A percentile compares a stretch with the other conserved stretches of the same genome.
Evolutionary conservation across 2,888 invertebrate species (phyloP).

Genomic region (Lypha dubia): DNA sequence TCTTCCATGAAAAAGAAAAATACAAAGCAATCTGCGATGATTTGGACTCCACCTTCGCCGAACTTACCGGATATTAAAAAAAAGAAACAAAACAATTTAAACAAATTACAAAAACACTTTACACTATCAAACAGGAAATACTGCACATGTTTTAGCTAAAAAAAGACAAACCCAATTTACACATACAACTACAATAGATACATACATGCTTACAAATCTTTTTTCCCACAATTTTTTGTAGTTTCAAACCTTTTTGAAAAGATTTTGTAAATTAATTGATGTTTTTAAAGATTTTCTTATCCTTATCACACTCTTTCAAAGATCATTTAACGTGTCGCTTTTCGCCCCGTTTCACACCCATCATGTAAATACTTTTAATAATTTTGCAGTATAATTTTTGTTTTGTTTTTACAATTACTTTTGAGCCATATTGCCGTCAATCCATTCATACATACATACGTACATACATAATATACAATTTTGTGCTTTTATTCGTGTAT

Average conservation of each 20-base stretch:
- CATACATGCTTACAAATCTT: conserved; percentile 30
- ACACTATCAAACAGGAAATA: conserved; percentile 27
- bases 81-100: conserved; percentile 79
- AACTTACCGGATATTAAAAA: conserved; percentile 96
- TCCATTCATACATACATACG: conserved; percentile 29
- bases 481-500: conserved; percentile 61
- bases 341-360: conserved; percentile 10
- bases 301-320: background rate
- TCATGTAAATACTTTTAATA: conserved; percentile 59
- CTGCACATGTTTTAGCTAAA: conserved; percentile 27
- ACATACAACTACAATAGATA: conserved; percentile 23
- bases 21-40: conserved; percentile 99
- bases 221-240: conserved; percentile 12
- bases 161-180: conserved; percentile 45
- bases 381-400: conserved; percentile 27
- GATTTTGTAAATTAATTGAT: conserved; percentile 46
- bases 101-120: conserved; percentile 53
- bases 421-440: conserved; percentile 11
- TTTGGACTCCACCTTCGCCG: conserved; percentile 98
- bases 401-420: conserved; percentile 18
- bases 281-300: conserved; percentile 45
- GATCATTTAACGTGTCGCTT: conserved; percentile 20
- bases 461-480: conserved; percentile 38
- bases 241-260: conserved; percentile 11
- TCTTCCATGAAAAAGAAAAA: conserved; percentile 92